A percentile compares a stretch with the other conserved stretches of the same genome.
Evolutionary conservation across 2,113 vertebrate genomes (phyloP).

Genomic region (Eonycteris spelaea): DNA sequence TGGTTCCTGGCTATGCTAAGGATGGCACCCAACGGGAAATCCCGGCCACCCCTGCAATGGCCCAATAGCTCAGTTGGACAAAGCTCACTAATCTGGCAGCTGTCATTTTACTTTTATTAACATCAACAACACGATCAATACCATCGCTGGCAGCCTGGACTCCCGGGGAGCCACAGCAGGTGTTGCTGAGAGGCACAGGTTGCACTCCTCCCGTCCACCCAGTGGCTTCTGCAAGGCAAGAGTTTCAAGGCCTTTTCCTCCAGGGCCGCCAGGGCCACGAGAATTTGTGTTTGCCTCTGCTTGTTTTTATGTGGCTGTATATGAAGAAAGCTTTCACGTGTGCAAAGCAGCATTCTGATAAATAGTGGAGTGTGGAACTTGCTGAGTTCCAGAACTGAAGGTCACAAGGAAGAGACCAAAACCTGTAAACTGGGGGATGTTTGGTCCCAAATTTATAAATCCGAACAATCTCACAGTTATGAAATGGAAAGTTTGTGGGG

Average conservation of each 20-base stretch:
- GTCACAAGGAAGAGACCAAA: constrained; percentile 78
- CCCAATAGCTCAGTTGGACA: background rate
- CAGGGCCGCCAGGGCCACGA: background rate
- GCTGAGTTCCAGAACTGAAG: constrained; percentile 63
- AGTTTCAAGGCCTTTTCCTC: background rate
- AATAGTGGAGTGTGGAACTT: constrained; percentile 42
- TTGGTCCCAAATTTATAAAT: constrained; percentile 79
- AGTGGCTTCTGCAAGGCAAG: background rate
- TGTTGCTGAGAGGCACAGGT: fast-evolving
- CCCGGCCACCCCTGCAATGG: background rate
- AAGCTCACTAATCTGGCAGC: background rate
- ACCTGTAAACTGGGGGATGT: constrained; percentile 70
- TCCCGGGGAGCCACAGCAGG: background rate
- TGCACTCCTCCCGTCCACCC: fast-evolving
- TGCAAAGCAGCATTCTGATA: constrained; percentile 60
- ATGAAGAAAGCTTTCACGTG: constrained; percentile 30
- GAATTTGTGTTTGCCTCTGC: background rate
- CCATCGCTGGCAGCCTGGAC: background rate
- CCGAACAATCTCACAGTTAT: constrained; percentile 82
- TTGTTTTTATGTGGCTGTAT: constrained; percentile 44
- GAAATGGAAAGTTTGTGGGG: constrained; percentile 85
- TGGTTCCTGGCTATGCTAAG: background rate
- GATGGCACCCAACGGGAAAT: background rate
- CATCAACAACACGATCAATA: background rate
- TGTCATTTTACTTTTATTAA: background rate